Percentiles rank a stretch among this genome's conserved stretches.
Evolutionary conservation across 2,888 invertebrate species (phyloP).

Genomic region (Cremastinae sp.): DNA sequence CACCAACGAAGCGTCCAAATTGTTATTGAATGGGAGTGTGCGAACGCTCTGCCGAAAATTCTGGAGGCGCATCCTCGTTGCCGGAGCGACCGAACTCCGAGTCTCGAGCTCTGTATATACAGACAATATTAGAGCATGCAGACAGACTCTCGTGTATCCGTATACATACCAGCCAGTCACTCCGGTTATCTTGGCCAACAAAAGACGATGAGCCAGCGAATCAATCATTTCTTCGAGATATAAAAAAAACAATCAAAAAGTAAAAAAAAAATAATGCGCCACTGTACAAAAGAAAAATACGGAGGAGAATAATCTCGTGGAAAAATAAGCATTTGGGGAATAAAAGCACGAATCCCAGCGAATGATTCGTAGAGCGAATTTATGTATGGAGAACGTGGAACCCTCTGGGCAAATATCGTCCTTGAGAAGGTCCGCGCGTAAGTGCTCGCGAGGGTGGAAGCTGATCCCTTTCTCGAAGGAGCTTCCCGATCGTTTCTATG

Average conservation of each 20-base stretch:
- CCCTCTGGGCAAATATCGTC: slow-evolving; percentile 51
- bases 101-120: slow-evolving; percentile 6
- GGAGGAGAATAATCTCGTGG: neutral
- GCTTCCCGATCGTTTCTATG: slow-evolving; percentile 30
- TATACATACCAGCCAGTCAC: neutral
- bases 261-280: neutral
- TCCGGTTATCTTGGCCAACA: too few relatives aligned
- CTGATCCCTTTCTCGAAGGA: slow-evolving; percentile 14
- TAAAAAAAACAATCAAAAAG: too few relatives aligned
- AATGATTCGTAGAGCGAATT: neutral
- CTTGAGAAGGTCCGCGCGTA: slow-evolving; percentile 34
- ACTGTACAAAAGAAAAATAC: neutral
- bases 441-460: slow-evolving; percentile 49
- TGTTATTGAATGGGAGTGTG: slow-evolving; percentile 47
- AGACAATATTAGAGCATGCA: slow-evolving; percentile 35
- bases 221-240: too few relatives aligned
- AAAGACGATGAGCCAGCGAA: too few relatives aligned
- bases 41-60: neutral
- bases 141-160: neutral
- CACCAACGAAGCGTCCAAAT: slow-evolving; percentile 35
- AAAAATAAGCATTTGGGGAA: neutral
- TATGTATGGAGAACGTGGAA: slow-evolving; percentile 7
- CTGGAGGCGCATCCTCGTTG: slow-evolving; percentile 35
- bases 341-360: slow-evolving; percentile 27
- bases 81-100: slow-evolving; percentile 48